A percentile compares a stretch with the other conserved stretches of the same genome.
Conservation (phyloP, 1,140 invertebrate species). For the Diorhabda elongata region DNA sequence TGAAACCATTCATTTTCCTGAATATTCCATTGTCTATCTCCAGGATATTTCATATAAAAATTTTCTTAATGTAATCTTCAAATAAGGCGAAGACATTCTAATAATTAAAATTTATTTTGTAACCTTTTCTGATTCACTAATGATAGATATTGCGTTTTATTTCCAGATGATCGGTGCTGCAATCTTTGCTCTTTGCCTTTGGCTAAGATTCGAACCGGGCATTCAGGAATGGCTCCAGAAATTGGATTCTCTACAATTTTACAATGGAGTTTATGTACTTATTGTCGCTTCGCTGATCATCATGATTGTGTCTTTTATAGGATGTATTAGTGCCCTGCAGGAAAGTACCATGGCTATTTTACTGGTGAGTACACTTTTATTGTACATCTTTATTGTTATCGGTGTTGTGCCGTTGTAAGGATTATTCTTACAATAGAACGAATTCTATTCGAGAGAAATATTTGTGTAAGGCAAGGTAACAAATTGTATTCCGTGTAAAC, state of each 20-base stretch:
- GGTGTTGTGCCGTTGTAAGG: neutral
- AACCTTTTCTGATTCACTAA: too few relatives aligned
- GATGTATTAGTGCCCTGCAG: constrained; percentile 68
- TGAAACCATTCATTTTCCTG: too few relatives aligned
- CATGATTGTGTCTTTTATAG: constrained; percentile 69
- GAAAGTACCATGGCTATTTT: constrained; percentile 60
- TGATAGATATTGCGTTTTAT: neutral
- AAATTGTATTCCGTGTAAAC: too few relatives aligned
- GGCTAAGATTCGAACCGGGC: constrained; percentile 72
- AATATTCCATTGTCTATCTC: too few relatives aligned
- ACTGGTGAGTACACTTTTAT: constrained; percentile 53
- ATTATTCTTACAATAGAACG: neutral
- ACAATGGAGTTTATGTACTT: constrained; percentile 76
- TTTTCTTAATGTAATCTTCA: too few relatives aligned
- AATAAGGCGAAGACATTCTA: too few relatives aligned
- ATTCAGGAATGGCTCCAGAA: constrained; percentile 76
- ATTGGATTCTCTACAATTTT: constrained; percentile 69
- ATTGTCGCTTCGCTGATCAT: constrained; percentile 65
- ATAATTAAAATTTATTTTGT: too few relatives aligned
- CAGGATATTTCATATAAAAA: too few relatives aligned
- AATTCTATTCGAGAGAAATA: neutral
- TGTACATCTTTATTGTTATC: neutral
- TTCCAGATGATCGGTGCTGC: constrained; percentile 68
- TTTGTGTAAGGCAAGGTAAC: too few relatives aligned
- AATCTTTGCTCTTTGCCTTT: constrained; percentile 73